Evolutionary conservation across 2,113 vertebrate species (phyloP), one percentile per base, ranked within the genome.

Genomic region (Hippopotamus amphibius): DNA sequence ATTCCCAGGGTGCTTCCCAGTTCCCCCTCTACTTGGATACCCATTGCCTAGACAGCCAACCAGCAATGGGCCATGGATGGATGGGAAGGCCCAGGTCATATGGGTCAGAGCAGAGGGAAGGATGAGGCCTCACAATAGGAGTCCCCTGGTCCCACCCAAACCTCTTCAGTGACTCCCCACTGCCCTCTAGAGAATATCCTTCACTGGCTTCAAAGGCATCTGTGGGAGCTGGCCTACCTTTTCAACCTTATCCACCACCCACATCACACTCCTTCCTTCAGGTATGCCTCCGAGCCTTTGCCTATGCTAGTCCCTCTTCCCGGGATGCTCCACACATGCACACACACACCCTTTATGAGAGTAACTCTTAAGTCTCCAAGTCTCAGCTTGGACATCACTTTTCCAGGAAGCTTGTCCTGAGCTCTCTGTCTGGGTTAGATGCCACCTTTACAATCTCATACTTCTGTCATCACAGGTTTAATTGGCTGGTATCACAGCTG

Each of bases 401-500:
- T 90, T 37, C 72, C 41, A 79, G 48, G 76, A 41, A 94, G 37
- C 76, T 43, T 43, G 57, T 46, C 80, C 79, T 14, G 61, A n/a
- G 68, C 50, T 48, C 4, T 2, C 95, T 77, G 41, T 4, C 83
- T 86, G 59, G 61, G 46, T 37, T 13, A 13, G 55, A 37, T 14
- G 41, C 76, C 57, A 19, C 59, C 43, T 72, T 46, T 50, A 41
- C 46, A 59, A 55, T 33, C 43, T 30, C 30, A 9, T 24, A 14
- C 63, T 46, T 28, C 48, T 7, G 3, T 41, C 17, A 21, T 5
- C 83, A 16, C 14, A 41, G 28, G 46, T 22, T 37, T n/a, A 12
- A 21, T 21, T 0, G 0, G 8, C 0, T 4, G 24, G 2, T 0
- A 1, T 21, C 43, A 7, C 22, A 19, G 82, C 50, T 10, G 43